Conservation (phyloP, 2,797 vertebrate genomes). For the Premnoplex brunnescens region DNA sequence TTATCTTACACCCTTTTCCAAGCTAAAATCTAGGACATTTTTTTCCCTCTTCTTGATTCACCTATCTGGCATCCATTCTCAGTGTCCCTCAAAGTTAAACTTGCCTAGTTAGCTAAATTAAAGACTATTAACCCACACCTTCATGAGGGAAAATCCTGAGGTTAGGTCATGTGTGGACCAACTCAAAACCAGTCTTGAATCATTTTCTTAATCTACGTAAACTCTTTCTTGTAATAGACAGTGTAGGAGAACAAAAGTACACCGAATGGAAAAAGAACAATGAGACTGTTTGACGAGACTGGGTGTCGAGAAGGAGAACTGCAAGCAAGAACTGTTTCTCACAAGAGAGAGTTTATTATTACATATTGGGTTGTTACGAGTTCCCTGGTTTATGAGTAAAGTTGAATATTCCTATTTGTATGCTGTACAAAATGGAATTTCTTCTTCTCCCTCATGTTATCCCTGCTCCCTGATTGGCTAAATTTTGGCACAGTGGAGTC, state of each 20-base stretch:
- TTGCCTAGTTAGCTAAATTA: background rate
- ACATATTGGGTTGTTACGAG: too few species aligned
- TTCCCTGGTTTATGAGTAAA: too few species aligned
- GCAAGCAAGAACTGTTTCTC: too few species aligned
- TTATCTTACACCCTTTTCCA: background rate
- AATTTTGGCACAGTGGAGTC: too few species aligned
- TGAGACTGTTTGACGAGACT: too few species aligned
- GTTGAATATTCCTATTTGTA: too few species aligned
- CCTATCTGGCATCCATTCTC: background rate
- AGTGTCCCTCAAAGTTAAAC: background rate
- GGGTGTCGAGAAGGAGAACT: too few species aligned
- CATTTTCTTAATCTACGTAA: background rate
- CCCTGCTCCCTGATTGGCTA: too few species aligned
- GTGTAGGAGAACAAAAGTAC: background rate
- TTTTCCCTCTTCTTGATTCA: background rate
- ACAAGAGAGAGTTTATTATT: too few species aligned
- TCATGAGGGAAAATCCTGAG: background rate
- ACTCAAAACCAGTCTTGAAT: background rate
- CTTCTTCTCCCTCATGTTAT: too few species aligned
- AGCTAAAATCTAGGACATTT: background rate
- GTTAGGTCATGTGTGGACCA: background rate
- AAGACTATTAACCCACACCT: background rate
- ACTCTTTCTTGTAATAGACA: background rate
- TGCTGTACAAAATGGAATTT: too few species aligned
- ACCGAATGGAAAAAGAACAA: too few species aligned